These are phyloP conservation scores for Ophraella communa DNA, from an alignment of 2,888 invertebrate species.

Conservation along the genomic window DNA sequence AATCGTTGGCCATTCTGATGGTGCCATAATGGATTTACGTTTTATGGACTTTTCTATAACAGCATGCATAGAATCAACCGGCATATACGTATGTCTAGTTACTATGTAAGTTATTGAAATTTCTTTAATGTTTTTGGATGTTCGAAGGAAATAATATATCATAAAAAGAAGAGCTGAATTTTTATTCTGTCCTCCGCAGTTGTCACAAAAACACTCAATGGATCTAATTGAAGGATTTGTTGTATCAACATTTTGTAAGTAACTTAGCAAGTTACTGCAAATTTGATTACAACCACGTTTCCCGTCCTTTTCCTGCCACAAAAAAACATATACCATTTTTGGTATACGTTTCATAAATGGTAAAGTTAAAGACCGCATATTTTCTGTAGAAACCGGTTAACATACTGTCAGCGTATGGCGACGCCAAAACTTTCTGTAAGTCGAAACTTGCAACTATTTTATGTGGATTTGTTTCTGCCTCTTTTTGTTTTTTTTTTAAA, in stretches of 20 bases:
- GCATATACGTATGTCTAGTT: background rate
- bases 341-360: background rate
- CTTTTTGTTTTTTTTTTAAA: too few relatives aligned
- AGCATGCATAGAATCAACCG: background rate
- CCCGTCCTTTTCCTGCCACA: background rate
- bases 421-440: background rate
- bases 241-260: too few relatives aligned
- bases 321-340: background rate
- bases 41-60: conserved; percentile 3
- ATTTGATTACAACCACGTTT: background rate
- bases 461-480: too few relatives aligned
- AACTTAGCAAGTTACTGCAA: too few relatives aligned
- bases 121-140: background rate
- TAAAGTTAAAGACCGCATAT: background rate
- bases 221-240: too few relatives aligned
- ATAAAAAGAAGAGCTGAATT: background rate
- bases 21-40: conserved; percentile 12
- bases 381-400: background rate
- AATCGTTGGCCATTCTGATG: conserved; percentile 2
- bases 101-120: background rate
- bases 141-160: background rate
- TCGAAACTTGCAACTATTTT: background rate
- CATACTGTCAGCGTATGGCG: background rate
- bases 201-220: background rate
- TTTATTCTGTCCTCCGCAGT: background rate